phyloP scores from a whole-genome alignment of 1,140 invertebrate genomes.

The Drosophila erecta region DNA sequence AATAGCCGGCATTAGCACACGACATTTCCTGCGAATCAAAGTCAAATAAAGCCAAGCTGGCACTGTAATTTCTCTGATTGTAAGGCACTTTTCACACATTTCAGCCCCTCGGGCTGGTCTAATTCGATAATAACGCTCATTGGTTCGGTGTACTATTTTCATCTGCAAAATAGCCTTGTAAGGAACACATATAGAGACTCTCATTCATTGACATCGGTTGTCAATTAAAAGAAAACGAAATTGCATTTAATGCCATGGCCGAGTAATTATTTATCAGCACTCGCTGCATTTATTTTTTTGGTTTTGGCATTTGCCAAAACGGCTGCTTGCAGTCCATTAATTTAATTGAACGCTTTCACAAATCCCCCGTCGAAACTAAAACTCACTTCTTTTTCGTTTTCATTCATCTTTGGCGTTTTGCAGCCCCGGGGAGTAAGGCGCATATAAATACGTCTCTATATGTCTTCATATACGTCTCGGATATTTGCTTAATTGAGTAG shows the following conservation, averaged over 20 bases:
- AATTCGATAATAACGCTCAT: slow-evolving; percentile 43
- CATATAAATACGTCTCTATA: slow-evolving; percentile 22
- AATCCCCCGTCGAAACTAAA: slow-evolving; percentile 61
- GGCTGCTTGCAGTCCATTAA: slow-evolving; percentile 63
- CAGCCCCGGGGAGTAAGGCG: slow-evolving; percentile 19
- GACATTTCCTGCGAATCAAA: slow-evolving; percentile 23
- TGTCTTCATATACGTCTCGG: slow-evolving; percentile 45
- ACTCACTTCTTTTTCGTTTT: slow-evolving; percentile 18
- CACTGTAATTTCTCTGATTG: slow-evolving; percentile 6
- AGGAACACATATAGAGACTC: background rate
- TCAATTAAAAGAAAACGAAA: slow-evolving; percentile 58
- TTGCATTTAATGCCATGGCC: slow-evolving; percentile 34
- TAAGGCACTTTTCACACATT: slow-evolving; percentile 18
- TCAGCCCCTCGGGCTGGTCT: background rate
- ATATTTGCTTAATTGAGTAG: slow-evolving; percentile 70
- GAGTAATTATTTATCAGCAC: slow-evolving; percentile 58
- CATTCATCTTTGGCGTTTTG: slow-evolving; percentile 24
- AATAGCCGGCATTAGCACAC: slow-evolving; percentile 22
- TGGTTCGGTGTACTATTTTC: background rate
- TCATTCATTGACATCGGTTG: slow-evolving; percentile 29
- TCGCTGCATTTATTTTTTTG: slow-evolving; percentile 38
- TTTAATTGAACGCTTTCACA: slow-evolving; percentile 83
- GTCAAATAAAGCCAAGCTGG: background rate
- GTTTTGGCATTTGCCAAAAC: slow-evolving; percentile 59
- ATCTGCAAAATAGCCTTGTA: background rate